Evolutionary conservation across 1,140 invertebrate genomes (phyloP).

Genomic region (Ruditapes philippinarum): DNA sequence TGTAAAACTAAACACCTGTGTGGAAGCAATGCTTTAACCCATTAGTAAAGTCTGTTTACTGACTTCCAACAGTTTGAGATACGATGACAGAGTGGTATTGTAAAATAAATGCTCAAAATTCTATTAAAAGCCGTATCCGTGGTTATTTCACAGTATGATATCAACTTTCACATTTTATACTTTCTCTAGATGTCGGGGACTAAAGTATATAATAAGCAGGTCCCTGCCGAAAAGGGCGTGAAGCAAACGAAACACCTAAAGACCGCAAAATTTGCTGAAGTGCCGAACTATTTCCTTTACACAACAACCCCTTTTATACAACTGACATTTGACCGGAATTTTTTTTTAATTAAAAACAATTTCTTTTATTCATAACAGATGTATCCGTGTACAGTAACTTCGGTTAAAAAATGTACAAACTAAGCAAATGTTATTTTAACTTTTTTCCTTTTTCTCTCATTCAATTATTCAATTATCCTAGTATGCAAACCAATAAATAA

Average conservation of each 20-base stretch:
- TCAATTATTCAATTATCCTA: too few relatives aligned
- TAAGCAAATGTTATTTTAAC: too few relatives aligned
- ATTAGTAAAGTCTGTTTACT: slow-evolving; percentile 29
- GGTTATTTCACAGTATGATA: slow-evolving; percentile 24
- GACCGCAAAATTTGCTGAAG: not conserved
- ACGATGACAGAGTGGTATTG: slow-evolving; percentile 42
- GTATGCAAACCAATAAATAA: too few relatives aligned
- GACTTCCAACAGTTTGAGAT: slow-evolving; percentile 29
- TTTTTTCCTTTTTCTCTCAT: too few relatives aligned
- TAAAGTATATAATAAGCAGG: slow-evolving; percentile 27
- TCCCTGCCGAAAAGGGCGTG: slow-evolving; percentile 23
- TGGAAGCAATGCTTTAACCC: not conserved
- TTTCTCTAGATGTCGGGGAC: slow-evolving; percentile 26
- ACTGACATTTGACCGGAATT: too few relatives aligned
- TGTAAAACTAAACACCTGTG: slow-evolving; percentile 40
- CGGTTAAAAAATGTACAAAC: too few relatives aligned
- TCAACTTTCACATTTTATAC: slow-evolving; percentile 25
- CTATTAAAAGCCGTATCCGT: slow-evolving; percentile 17
- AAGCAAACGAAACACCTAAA: not conserved
- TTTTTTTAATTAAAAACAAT: too few relatives aligned
- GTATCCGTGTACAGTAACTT: too few relatives aligned
- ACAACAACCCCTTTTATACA: too few relatives aligned
- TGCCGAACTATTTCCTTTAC: too few relatives aligned
- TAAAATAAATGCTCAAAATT: slow-evolving; percentile 36
- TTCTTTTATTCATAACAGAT: too few relatives aligned